These are phyloP conservation scores for Platycheirus albimanus DNA, from an alignment of 2,888 invertebrate species.

Conservation along the genomic window DNA sequence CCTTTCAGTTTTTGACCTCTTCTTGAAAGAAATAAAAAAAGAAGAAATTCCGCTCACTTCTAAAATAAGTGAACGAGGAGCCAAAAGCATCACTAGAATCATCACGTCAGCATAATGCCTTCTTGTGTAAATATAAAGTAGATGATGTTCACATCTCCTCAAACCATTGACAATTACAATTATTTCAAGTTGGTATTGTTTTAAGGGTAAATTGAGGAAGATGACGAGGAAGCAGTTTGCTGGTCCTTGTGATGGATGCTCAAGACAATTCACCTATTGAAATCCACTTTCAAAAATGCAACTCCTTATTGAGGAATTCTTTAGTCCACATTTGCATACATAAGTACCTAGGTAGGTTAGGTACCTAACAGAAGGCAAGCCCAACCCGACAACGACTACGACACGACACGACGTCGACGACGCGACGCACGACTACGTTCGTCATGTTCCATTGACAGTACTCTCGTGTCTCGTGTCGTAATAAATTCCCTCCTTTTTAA, in stretches of 20 bases:
- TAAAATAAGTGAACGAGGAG: background rate
- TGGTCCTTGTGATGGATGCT: no score
- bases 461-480: no score
- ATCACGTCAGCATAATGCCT: conserved; percentile 5
- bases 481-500: conserved; percentile 17
- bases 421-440: background rate
- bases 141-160: conserved; percentile 13
- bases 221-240: background rate
- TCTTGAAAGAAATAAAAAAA: conserved; percentile 28
- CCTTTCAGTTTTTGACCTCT: conserved; percentile 25
- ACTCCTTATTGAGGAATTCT: conserved; percentile 20
- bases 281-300: conserved; percentile 19
- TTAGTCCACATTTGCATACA: conserved; percentile 32
- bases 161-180: conserved; percentile 5
- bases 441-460: conserved; percentile 5
- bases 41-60: background rate
- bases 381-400: no score
- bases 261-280: conserved; percentile 26
- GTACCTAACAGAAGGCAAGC: no score
- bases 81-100: conserved; percentile 10
- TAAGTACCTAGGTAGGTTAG: no score
- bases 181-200: conserved; percentile 52
- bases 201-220: conserved; percentile 36
- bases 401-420: no score
- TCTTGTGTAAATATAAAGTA: conserved; percentile 18